Conservation (phyloP, 2,113 vertebrate genomes). For the Pygoscelis antarcticus region DNA sequence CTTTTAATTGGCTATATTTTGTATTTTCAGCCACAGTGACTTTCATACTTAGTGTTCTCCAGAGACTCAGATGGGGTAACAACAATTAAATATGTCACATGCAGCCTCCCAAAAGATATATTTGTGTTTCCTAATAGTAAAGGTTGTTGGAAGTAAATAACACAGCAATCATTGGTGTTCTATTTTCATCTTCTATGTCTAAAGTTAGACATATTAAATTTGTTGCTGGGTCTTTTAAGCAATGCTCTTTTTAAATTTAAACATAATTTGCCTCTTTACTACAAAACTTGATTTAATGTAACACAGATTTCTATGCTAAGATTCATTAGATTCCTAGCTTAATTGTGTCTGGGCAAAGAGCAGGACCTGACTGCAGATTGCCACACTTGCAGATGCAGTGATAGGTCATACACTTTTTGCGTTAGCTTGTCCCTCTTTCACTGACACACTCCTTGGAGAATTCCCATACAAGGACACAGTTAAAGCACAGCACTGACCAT, state of each 20-base stretch:
- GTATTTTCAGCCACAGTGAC: background rate
- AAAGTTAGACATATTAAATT: background rate
- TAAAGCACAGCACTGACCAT: background rate
- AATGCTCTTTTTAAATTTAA: background rate
- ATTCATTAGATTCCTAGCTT: conserved; percentile 4
- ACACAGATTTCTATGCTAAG: background rate
- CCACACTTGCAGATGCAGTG: background rate
- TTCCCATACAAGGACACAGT: background rate
- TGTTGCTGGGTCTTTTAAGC: background rate
- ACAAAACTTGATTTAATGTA: background rate
- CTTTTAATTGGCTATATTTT: background rate
- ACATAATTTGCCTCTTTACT: background rate
- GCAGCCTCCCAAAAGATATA: background rate
- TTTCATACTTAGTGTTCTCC: background rate
- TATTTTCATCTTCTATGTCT: background rate
- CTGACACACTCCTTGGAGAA: background rate
- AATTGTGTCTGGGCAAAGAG: background rate
- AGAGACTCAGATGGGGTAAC: background rate
- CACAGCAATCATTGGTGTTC: background rate
- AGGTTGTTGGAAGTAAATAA: background rate
- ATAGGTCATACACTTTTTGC: background rate
- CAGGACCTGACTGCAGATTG: background rate
- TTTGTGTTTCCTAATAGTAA: background rate
- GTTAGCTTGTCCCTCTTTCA: background rate
- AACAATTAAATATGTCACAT: background rate